phyloP scores from a whole-genome alignment of 2,797 vertebrate genomes.

The Etheostoma perlongum region DNA sequence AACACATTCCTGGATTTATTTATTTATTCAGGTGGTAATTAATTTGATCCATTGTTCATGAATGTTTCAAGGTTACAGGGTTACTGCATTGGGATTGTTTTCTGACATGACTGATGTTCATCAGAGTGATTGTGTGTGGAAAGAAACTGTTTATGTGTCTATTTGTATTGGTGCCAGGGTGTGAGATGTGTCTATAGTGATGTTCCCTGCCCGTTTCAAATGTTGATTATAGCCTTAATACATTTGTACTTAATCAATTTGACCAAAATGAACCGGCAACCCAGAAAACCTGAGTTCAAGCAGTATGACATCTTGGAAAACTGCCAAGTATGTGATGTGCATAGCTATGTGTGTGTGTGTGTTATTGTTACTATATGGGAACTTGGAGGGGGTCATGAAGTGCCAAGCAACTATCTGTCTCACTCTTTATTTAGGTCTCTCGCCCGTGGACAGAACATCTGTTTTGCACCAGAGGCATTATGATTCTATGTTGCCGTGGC shows the following conservation, averaged over 20 bases:
- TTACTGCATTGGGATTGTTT: not conserved
- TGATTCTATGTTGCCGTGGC: constrained; percentile 60
- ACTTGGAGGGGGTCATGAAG: not conserved
- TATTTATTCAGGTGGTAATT: too few relatives aligned
- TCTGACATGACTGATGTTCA: not conserved
- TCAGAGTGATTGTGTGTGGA: not conserved
- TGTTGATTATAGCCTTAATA: not conserved
- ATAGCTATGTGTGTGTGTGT: not conserved
- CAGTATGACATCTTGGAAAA: not conserved
- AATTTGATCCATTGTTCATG: not conserved
- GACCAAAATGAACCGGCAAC: not conserved
- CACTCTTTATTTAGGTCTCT: constrained; percentile 36
- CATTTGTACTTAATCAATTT: not conserved
- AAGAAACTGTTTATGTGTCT: not conserved
- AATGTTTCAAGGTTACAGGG: not conserved
- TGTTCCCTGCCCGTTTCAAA: not conserved
- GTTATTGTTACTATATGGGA: not conserved
- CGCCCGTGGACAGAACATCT: constrained; percentile 69
- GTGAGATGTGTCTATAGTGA: not conserved
- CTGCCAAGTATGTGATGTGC: not conserved
- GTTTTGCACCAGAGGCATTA: constrained; percentile 61
- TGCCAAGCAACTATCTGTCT: not conserved
- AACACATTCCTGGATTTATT: too few relatives aligned
- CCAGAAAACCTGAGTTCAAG: too few relatives aligned
- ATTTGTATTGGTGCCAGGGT: not conserved